phyloP scores from a whole-genome alignment of 2,113 vertebrate genomes.

The Corydoras sp. region DNA sequence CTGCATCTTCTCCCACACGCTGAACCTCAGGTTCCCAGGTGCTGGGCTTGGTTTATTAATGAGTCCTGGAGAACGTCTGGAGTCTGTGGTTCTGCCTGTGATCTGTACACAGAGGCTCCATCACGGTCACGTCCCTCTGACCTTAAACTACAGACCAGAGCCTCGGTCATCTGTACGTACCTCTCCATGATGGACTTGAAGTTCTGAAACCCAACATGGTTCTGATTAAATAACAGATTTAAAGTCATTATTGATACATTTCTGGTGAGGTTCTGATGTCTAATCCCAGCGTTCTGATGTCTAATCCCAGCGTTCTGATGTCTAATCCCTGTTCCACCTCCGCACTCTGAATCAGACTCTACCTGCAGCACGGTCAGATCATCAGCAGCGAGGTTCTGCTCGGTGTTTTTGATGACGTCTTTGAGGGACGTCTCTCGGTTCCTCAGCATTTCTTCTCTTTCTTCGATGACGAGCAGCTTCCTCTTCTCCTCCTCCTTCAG shows the following conservation, averaged over 20 bases:
- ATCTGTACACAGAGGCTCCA: conserved; percentile 37
- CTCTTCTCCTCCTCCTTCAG: conserved; percentile 59
- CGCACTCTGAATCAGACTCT: not conserved
- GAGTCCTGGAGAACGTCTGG: conserved; percentile 48
- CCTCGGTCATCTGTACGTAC: conserved; percentile 43
- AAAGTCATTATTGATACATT: too few relatives aligned
- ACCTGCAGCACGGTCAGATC: conserved; percentile 58
- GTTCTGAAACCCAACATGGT: conserved; percentile 52
- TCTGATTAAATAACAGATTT: not conserved
- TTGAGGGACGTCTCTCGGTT: conserved; percentile 41
- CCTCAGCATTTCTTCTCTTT: conserved; percentile 44
- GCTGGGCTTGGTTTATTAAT: conserved; percentile 57
- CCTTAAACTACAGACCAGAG: not conserved
- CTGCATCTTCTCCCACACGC: conserved; percentile 61
- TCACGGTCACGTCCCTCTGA: too few relatives aligned
- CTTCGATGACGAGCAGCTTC: conserved; percentile 46
- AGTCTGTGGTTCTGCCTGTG: conserved; percentile 32
- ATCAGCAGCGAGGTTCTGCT: conserved; percentile 51
- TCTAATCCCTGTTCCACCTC: too few relatives aligned
- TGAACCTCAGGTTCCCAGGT: conserved; percentile 63
- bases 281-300: too few relatives aligned
- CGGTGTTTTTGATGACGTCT: conserved; percentile 50
- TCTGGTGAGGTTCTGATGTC: too few relatives aligned
- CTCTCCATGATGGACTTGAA: conserved; percentile 56
- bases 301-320: too few relatives aligned